phyloP scores from a whole-genome alignment of 2,113 vertebrate genomes.

The Sceloporus tristichus region DNA sequence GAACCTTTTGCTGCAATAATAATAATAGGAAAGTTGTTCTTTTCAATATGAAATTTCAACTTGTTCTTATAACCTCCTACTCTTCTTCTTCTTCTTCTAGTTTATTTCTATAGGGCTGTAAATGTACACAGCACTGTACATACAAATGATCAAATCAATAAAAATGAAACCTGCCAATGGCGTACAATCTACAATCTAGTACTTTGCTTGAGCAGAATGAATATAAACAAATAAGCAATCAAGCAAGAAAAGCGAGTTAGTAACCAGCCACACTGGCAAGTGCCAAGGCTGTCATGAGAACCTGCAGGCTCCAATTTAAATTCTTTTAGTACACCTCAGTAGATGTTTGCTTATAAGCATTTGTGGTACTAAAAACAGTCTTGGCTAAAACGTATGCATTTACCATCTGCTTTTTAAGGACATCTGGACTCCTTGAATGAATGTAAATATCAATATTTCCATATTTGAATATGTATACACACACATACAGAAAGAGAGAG shows the following conservation, averaged over 20 bases:
- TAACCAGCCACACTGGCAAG: background rate
- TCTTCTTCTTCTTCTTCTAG: background rate
- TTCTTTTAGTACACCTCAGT: background rate
- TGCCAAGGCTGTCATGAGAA: background rate
- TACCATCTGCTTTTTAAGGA: background rate
- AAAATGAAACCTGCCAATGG: too few relatives aligned
- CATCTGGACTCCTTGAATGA: background rate
- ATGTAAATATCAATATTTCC: background rate
- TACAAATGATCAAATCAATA: too few relatives aligned
- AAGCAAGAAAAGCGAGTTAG: background rate
- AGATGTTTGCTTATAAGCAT: background rate
- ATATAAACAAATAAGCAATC: background rate
- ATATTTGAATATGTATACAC: too few relatives aligned
- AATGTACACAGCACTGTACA: too few relatives aligned
- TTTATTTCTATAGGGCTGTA: too few relatives aligned
- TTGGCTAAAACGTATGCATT: background rate
- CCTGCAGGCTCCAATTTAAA: background rate
- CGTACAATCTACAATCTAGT: too few relatives aligned
- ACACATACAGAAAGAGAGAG: too few relatives aligned
- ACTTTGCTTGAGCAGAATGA: background rate
- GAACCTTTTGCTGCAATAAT: background rate
- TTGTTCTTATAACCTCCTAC: background rate
- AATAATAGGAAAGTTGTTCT: background rate
- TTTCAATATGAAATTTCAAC: background rate
- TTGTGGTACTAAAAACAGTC: background rate